phyloP scores from a whole-genome alignment of 2,797 vertebrate species.

The Limosa lapponica region DNA sequence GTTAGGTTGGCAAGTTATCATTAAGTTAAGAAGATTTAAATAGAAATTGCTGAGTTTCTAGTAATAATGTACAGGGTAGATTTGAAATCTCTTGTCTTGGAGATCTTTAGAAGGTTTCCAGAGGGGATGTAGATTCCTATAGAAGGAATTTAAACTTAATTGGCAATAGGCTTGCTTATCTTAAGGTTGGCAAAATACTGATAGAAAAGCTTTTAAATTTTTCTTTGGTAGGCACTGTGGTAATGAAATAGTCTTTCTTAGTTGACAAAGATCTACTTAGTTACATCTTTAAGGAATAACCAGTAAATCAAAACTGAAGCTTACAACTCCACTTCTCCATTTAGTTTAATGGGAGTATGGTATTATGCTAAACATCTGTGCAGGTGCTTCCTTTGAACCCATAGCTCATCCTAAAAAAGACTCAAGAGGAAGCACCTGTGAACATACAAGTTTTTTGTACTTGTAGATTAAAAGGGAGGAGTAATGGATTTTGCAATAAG shows the following conservation, averaged over 20 bases:
- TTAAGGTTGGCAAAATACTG: not conserved
- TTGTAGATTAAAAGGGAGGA: not conserved
- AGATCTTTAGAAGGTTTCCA: not conserved
- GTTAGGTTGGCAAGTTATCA: not conserved
- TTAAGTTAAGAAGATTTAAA: not conserved
- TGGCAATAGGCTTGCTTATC: not conserved
- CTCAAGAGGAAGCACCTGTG: conserved; percentile 56
- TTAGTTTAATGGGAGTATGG: not conserved
- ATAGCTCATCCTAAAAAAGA: conserved; percentile 46
- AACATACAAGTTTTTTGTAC: not conserved
- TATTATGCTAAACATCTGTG: not conserved
- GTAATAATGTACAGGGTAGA: not conserved
- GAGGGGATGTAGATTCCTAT: not conserved
- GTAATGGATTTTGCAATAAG: not conserved
- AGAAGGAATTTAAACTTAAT: not conserved
- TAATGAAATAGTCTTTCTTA: not conserved
- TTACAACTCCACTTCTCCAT: not conserved
- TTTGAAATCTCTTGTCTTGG: not conserved
- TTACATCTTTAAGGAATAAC: not conserved
- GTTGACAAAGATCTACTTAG: not conserved
- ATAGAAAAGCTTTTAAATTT: not conserved
- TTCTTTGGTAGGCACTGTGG: not conserved
- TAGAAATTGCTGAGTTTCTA: not conserved
- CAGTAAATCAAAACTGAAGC: not conserved
- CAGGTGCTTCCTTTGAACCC: conserved; percentile 68